Evolutionary conservation across 2,888 invertebrate species (phyloP).

Genomic region (Acleris laterana): DNA sequence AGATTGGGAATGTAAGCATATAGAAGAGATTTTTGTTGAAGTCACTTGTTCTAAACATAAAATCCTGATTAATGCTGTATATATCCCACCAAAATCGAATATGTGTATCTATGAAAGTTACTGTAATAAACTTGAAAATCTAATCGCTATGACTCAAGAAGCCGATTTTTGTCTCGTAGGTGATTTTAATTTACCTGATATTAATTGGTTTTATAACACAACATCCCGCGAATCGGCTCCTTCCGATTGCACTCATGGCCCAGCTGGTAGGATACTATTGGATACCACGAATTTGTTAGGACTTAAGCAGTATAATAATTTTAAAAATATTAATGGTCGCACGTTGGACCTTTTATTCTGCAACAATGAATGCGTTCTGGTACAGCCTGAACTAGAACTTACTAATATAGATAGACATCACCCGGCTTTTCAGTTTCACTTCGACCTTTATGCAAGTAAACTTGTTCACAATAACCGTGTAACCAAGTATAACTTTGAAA

Average conservation of each 20-base stretch:
- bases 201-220: not conserved
- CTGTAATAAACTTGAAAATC: conserved; percentile 6
- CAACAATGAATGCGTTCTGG: not conserved
- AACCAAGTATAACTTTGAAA: conserved; percentile 2
- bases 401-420: conserved; percentile 11
- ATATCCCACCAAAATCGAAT: conserved; percentile 7
- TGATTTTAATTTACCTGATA: conserved; percentile 4
- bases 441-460: not conserved
- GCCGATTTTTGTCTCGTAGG: conserved; percentile 1
- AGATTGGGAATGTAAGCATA: conserved; percentile 1
- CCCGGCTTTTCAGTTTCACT: conserved; percentile 1
- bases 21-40: conserved; percentile 10
- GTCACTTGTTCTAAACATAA: not conserved
- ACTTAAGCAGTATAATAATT: conserved; percentile 7
- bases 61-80: conserved; percentile 10
- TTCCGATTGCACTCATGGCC: not conserved
- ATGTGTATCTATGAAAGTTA: not conserved
- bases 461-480: not conserved
- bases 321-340: not conserved
- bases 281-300: not conserved
- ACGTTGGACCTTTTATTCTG: conserved; percentile 4
- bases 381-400: not conserved
- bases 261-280: not conserved
- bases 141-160: not conserved
- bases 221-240: not conserved